Evolutionary conservation across 2,888 invertebrate genomes (phyloP), one percentile per base, ranked within the genome.

Genomic region (Myopa testacea): DNA sequence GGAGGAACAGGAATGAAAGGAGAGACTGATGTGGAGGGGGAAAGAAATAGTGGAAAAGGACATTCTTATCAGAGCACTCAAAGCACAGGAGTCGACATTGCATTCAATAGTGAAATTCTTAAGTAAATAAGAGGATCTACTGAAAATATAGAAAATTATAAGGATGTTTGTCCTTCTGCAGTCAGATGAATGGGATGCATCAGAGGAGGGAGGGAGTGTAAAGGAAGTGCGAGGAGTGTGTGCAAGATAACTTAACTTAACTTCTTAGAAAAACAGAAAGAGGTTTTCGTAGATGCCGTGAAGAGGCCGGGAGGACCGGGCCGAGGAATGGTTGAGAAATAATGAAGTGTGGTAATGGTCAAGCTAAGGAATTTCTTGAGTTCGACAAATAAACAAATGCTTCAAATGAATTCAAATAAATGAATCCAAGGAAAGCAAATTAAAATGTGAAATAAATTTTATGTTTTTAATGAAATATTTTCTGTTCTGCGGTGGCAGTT

Each of bases 381-480:
- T 67, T 52, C 40, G 40, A 40, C 73, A 62, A 73, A 60, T 60
- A 73, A 73, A 62, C 73, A 73, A 62, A 73, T 19, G 73, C 45
- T 65, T 38, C 65, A 45, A 50, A 76, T 58, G 69, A 78, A 77
- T 72, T 52, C 65, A 75, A 80, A 75, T 63, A 72, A 77, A 67
- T 68, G 65, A 60, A 68, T 50, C 75, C 77, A 76, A 62, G 70
- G 67, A 63, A 74, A 78, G 76, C 76, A 79, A 79, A 81, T 79
- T 78, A 79, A 75, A 78, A 70, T 71, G 19, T 40, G n/a, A 75
- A 75, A 79, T 71, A 77, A 77, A 76, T 65, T 38, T 65, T 34
- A 65, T 45, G 45, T 45, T 45, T 79, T 78, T 78, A 78, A 77
- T 74, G 77, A 81, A 79, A 76, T 76, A 78, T 78, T 75, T 73